Conservation (phyloP, 23 tunicate species). For the Halocynthia roretzi region DNA sequence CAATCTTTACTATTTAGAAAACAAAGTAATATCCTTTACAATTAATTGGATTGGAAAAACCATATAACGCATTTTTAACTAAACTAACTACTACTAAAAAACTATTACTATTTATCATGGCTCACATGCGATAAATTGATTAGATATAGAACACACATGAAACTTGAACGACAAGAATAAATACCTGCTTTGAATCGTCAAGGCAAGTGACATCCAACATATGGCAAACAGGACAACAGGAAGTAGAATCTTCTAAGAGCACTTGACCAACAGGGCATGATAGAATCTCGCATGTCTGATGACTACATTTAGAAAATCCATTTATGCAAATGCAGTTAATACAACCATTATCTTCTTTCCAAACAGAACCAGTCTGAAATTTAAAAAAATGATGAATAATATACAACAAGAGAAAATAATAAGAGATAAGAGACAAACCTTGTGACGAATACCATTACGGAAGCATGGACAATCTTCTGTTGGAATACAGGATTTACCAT, state of each 20-base stretch:
- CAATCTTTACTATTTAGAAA: not conserved
- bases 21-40: not conserved
- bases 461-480: constrained; percentile 87
- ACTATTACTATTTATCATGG: no score
- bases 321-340: constrained; percentile 88
- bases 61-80: no score
- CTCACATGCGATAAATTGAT: no score
- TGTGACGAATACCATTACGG: constrained; percentile 18
- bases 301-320: constrained; percentile 80
- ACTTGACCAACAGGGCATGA: constrained; percentile 49
- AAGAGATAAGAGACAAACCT: constrained; percentile 26
- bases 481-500: constrained; percentile 59
- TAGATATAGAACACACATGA: not conserved
- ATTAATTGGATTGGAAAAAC: not conserved
- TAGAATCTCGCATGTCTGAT: constrained; percentile 56
- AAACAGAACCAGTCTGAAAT: constrained; percentile 83
- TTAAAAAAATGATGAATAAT: not conserved
- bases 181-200: constrained; percentile 59
- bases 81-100: no score
- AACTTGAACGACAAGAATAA: not conserved
- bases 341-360: constrained; percentile 96
- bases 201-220: constrained; percentile 39
- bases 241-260: constrained; percentile 16
- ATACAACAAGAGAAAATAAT: not conserved
- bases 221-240: constrained; percentile 70